phyloP scores from a whole-genome alignment of 2,797 vertebrate species.

The Ciconia nigra region DNA sequence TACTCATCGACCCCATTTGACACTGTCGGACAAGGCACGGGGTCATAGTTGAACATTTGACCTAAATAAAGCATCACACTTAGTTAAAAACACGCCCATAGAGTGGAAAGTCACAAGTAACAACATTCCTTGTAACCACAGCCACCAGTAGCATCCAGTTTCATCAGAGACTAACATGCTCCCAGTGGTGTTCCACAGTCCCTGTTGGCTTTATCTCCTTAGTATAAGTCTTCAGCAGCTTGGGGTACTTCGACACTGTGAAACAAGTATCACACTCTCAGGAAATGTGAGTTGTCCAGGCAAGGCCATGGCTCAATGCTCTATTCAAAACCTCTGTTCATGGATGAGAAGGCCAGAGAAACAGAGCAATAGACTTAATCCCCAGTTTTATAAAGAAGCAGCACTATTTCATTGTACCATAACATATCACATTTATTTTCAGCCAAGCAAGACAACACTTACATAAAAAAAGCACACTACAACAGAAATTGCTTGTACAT shows the following conservation, averaged over 20 bases:
- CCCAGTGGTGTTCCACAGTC: not conserved
- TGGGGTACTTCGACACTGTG: not conserved
- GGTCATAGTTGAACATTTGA: not conserved
- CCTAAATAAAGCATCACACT: not conserved
- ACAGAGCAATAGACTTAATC: not conserved
- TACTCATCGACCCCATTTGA: not conserved
- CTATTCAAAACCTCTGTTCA: not conserved
- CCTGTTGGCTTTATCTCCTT: not conserved
- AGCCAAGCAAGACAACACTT: not conserved
- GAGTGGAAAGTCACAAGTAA: not conserved
- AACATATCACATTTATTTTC: not conserved
- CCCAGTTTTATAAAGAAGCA: not conserved
- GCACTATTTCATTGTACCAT: not conserved
- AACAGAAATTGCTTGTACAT: not conserved
- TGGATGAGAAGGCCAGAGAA: not conserved
- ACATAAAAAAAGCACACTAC: not conserved
- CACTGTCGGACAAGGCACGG: rapidly evolving
- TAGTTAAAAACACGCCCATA: not conserved
- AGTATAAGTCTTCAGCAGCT: not conserved
- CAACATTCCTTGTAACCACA: not conserved
- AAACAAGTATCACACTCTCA: not conserved
- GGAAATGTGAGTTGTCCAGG: not conserved
- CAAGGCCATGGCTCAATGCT: not conserved
- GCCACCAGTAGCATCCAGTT: not conserved
- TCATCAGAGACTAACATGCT: not conserved